Base-by-base conservation (phyloP, 2,797 vertebrate genomes). In the Glossophaga mutica region DNA sequence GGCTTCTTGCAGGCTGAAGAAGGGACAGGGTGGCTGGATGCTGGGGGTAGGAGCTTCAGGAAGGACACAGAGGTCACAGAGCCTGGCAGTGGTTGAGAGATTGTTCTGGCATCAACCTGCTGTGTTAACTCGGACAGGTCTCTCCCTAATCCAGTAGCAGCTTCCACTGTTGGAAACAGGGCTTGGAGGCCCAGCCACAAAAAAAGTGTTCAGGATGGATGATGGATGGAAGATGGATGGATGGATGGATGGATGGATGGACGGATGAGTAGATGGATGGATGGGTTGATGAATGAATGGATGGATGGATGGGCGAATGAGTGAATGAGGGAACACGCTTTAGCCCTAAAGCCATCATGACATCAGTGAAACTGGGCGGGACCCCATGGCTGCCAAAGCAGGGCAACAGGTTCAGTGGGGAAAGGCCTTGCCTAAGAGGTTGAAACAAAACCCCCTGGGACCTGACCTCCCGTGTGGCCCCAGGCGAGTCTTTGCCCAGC, bases 251-350 rank as follows among this genome's bases (percentile, higher is more conserved):
- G 6, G 39, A 1, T 24, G 55, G 55, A 10, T 55, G 8, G 10
- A 0, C 24, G 10, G 5, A 18, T 46, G 32, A 0, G 0, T 39
- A 1, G 5, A 18, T n/a, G n/a, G n/a, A n/a, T n/a, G n/a, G n/a
- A n/a, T n/a, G n/a, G n/a, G n/a, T n/a, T n/a, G n/a, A n/a, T 46
- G 32, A 0, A 5, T 59, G 21, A 0, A 5, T 44, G 2, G 6
- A 0, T 55, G 29, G 3, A 0, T 24, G 4, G 10, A 3, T 67
- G 1, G 22, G 9, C 22, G 3, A 34, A 0, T 62, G 34, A 18
- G 4, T 4, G 3, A 57, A 22, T 9, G 21, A 11, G 16, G 10
- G 2, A 50, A 52, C 5, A n/a, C 11, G 4, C 32, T 59, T 22
- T 44, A 39, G 55, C 70, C 57, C 32, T 6, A 15, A 77, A 62